These are phyloP conservation scores for Formica aserva DNA, from an alignment of 2,888 invertebrate genomes.

Conservation along the genomic window DNA sequence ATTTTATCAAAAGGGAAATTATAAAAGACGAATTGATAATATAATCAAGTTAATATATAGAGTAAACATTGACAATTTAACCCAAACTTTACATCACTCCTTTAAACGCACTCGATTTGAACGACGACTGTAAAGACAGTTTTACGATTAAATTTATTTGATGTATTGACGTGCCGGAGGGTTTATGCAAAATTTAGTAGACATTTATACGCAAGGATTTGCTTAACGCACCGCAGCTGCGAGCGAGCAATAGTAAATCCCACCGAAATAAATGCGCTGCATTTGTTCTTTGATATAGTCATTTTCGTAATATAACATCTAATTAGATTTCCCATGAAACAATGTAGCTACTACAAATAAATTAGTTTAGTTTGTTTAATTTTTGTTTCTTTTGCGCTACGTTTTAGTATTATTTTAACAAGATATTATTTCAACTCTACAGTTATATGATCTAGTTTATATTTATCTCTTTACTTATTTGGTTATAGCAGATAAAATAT, in stretches of 20 bases:
- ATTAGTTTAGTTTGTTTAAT: not conserved
- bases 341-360: not conserved
- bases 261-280: constrained; percentile 35
- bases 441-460: not conserved
- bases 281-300: constrained; percentile 12
- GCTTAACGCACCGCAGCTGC: not conserved
- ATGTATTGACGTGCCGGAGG: constrained; percentile 18
- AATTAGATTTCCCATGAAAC: constrained; percentile 20
- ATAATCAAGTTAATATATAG: constrained; percentile 9
- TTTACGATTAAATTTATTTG: constrained; percentile 38
- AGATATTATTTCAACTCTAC: not conserved
- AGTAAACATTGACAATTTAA: constrained; percentile 23
- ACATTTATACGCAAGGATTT: constrained; percentile 39
- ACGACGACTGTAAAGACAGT: constrained; percentile 16
- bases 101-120: constrained; percentile 18
- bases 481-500: not conserved
- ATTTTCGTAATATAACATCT: constrained; percentile 9
- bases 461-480: constrained; percentile 14
- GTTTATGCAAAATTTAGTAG: constrained; percentile 41
- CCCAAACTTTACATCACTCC: constrained; percentile 23
- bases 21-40: constrained; percentile 7
- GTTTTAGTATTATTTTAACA: not conserved
- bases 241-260: constrained; percentile 13
- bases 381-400: not conserved
- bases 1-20: not conserved